These are phyloP conservation scores for Gallirallus australis DNA, from an alignment of 2,797 vertebrate genomes.

Conservation along the genomic window DNA sequence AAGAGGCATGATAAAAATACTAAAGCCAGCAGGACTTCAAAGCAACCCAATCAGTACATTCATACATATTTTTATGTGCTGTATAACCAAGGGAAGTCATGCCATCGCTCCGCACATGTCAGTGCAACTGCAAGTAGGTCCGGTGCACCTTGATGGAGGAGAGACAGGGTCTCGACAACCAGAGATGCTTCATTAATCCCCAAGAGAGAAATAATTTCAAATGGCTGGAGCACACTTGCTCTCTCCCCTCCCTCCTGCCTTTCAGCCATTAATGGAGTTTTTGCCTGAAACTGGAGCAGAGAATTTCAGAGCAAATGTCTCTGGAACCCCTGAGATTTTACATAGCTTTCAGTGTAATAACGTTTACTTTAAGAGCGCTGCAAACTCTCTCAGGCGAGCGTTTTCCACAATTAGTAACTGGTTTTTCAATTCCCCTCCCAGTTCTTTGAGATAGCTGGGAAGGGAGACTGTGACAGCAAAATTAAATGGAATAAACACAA, in stretches of 20 bases:
- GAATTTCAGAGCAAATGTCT: constrained; percentile 25
- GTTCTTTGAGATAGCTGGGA: constrained; percentile 9
- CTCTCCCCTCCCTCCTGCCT: neutral
- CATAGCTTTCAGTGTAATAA: constrained; percentile 32
- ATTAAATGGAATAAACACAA: constrained; percentile 25
- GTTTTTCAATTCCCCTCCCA: constrained; percentile 32
- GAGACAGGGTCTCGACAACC: neutral
- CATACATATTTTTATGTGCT: neutral
- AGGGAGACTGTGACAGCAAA: neutral
- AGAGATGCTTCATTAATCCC: neutral
- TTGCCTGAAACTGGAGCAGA: constrained; percentile 56
- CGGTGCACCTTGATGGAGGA: neutral
- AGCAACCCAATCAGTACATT: neutral
- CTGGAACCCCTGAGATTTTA: constrained; percentile 36
- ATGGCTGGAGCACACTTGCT: neutral
- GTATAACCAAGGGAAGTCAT: neutral
- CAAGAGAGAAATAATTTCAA: neutral
- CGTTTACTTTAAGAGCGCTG: neutral
- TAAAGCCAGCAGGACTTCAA: neutral
- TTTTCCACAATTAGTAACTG: constrained; percentile 52
- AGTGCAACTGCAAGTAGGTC: neutral
- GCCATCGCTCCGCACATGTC: accelerated
- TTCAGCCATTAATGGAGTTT: neutral
- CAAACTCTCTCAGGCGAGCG: neutral
- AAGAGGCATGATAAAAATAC: neutral